Evolutionary conservation across 1,140 invertebrate species (phyloP), one percentile per base, ranked within the genome.

Genomic region (Ceratitis capitata): DNA sequence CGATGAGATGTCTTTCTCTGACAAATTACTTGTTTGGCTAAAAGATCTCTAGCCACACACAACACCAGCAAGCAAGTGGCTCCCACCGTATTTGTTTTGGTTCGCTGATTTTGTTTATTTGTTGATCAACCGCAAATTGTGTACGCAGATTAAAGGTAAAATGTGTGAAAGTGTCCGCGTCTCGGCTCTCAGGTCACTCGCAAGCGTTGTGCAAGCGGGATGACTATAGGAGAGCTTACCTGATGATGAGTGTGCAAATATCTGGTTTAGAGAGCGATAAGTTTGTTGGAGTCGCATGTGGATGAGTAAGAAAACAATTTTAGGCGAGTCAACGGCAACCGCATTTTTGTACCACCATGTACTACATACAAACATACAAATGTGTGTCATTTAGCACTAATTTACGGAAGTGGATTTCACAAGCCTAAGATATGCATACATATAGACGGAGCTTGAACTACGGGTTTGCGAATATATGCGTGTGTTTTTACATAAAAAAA

Each of bases 331-430:
- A 32, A 19, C 61, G 16, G 10, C 14, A 7, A 7, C n/a, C 32
- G 61, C 16, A 35, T n/a, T n/a, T n/a, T n/a, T n/a, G n/a, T n/a
- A n/a, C n/a, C n/a, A n/a, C n/a, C n/a, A n/a, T n/a, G n/a, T n/a
- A n/a, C n/a, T n/a, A n/a, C n/a, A n/a, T n/a, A n/a, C n/a, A n/a
- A n/a, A n/a, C n/a, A n/a, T n/a, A n/a, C n/a, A n/a, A n/a, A 29
- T 29, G 26, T 64, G 26, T 39, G 29, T 64, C 61, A 29, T 4
- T 64, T 64, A 64, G 61, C 61, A 16, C 16, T 64, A 35, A 69
- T 69, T 35, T 69, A 69, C 61, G 61, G 61, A 69, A 69, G 32
- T 69, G 35, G 32, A 69, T 35, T 69, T 69, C 61, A 32, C 61
- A 69, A 69, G 32, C 61, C n/a, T n/a, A n/a, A n/a, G n/a, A n/a